Base-by-base conservation (phyloP, 2,113 vertebrate genomes). In the Serranochromis macrocephalus region DNA sequence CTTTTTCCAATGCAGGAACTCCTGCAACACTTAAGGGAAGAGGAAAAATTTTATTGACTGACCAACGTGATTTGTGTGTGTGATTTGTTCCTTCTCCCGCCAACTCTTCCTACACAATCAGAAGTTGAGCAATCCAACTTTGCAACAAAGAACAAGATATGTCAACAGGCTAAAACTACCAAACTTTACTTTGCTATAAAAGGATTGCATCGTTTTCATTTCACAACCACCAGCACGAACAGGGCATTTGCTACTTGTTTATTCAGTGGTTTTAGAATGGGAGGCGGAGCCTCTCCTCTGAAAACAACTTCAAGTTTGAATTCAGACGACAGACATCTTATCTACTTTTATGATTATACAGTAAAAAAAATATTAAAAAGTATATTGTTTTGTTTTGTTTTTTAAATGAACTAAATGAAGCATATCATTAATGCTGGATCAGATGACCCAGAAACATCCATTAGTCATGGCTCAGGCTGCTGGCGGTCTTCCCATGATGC, bases 171-270 rank as follows among this genome's bases (percentile, higher is more conserved):
- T 71, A 71, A 42, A 71, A 24, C 9, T 14, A 42, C n/a, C 38
- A 13, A 68, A 21, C 58, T 63, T 63, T n/a, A 40, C 19, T 40
- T 40, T 24, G 0, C 7, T 71, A 24, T 71, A 42, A 71, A 24
- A 16, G n/a, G 12, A 42, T 0, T 26, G 38, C 13, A 42, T 71
- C 0, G 0, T 71, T 26, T 45, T 71, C 14, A 71, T 45, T 71
- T 45, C 5, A 71, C 38, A 42, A 40, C 36, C 36, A 71, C n/a
- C 63, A 24, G 63, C 63, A 40, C 0, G 0, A 42, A 40, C 4
- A 14, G n/a, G 29, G 9, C 29, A 63, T 63, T 0, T 36, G 58
- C 58, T 36, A 36, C 61, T 66, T 1, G 31, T 66, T 66, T 36
- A 66, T 66, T 66, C 58, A 63, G 58, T 7, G 17, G 66, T 42